Percentiles rank a stretch among this genome's conserved stretches.
Conservation (phyloP, 2,797 vertebrate genomes). For the Sebastes glaucus region DNA sequence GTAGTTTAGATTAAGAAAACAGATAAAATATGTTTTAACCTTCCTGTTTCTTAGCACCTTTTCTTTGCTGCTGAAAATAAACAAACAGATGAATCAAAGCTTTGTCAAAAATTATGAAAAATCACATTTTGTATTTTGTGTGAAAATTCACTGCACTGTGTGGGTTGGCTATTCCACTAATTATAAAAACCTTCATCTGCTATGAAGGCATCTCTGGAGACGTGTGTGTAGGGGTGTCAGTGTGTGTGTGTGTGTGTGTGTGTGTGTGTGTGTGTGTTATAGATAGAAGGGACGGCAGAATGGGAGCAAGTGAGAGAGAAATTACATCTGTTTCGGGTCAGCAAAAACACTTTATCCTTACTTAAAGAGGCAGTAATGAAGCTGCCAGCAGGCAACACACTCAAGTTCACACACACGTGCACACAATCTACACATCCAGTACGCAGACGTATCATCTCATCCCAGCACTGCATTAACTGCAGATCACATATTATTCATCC, state of each 20-base stretch:
- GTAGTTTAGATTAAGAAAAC: background rate
- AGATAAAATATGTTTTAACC: background rate
- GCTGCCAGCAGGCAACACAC: constrained; percentile 6
- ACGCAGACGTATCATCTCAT: constrained; percentile 10
- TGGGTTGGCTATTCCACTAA: constrained; percentile 31
- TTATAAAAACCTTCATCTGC: constrained; percentile 54
- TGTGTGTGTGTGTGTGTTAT: background rate
- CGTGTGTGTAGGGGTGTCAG: background rate
- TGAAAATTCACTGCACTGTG: constrained; percentile 14
- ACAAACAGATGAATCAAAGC: constrained; percentile 13
- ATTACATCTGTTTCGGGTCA: constrained; percentile 69
- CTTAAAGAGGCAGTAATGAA: constrained; percentile 46
- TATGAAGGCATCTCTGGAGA: constrained; percentile 52
- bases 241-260: no score
- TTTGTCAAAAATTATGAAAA: constrained; percentile 2
- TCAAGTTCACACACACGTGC: background rate
- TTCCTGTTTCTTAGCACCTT: background rate
- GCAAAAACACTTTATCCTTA: constrained; percentile 49
- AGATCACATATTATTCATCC: constrained; percentile 15
- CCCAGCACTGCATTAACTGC: background rate
- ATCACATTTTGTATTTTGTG: background rate
- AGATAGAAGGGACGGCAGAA: constrained; percentile 28
- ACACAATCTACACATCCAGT: background rate
- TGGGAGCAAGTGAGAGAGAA: constrained; percentile 6
- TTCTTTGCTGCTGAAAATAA: background rate